A percentile compares a stretch with the other conserved stretches of the same genome.
phyloP scores from a whole-genome alignment of 2,797 vertebrate species.

The Xerus rutilus region DNA sequence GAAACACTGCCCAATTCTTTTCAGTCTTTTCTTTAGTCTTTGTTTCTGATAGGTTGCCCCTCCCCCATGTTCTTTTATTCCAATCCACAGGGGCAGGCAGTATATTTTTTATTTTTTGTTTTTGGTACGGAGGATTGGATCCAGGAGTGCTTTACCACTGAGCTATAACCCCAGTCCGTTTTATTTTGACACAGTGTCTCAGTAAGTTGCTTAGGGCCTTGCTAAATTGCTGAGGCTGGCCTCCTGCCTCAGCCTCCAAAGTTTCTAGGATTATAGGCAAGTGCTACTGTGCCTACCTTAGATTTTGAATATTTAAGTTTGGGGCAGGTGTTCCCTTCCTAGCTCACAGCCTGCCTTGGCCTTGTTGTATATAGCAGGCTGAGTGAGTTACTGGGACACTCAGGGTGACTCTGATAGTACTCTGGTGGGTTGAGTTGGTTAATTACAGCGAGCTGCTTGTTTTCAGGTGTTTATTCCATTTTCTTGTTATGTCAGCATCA shows the following conservation, averaged over 20 bases:
- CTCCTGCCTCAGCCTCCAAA: no score
- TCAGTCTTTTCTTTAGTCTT: background rate
- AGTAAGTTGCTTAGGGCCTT: no score
- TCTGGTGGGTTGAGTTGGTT: slow-evolving; percentile 49
- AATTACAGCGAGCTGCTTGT: slow-evolving; percentile 62
- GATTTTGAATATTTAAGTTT: background rate
- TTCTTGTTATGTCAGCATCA: slow-evolving; percentile 53
- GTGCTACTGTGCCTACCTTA: no score
- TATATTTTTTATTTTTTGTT: no score
- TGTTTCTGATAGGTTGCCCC: background rate
- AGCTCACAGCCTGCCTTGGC: background rate
- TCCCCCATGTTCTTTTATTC: background rate
- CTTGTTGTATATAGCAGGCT: background rate
- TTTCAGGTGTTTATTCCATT: slow-evolving; percentile 55
- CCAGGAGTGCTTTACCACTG: no score
- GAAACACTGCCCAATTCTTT: background rate
- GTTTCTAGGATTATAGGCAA: no score
- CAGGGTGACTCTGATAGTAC: background rate
- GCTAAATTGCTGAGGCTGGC: no score
- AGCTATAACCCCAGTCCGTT: no score
- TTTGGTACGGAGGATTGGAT: no score
- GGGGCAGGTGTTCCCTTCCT: background rate
- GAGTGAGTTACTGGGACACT: background rate
- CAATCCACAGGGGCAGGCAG: background rate
- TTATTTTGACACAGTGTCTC: no score